Evolutionary conservation across 1,140 invertebrate genomes (phyloP).

Genomic region (Eumaeus atala): DNA sequence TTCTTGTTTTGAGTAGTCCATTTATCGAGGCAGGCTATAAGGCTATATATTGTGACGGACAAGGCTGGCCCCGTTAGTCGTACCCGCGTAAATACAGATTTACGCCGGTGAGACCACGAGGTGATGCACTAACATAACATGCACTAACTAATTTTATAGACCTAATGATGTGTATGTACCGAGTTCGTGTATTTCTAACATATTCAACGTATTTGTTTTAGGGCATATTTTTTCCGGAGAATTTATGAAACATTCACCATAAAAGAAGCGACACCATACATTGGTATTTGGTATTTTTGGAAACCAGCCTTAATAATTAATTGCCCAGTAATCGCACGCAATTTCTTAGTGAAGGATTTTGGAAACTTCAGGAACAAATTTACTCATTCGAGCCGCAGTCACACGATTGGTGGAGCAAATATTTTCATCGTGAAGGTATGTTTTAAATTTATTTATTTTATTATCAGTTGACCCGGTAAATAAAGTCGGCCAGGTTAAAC

Average conservation of each 20-base stretch:
- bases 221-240: neutral
- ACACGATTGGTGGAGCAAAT: neutral
- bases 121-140: no score
- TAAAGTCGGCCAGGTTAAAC: no score
- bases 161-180: no score
- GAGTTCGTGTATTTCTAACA: no score
- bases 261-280: neutral
- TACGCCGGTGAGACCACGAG: no score
- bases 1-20: no score
- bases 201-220: neutral
- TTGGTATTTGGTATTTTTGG: constrained; percentile 2
- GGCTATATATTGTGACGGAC: no score
- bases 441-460: neutral
- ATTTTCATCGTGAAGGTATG: neutral
- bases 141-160: no score
- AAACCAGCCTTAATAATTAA: neutral
- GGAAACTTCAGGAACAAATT: neutral
- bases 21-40: no score
- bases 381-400: neutral
- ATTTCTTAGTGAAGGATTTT: neutral
- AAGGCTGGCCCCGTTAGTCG: no score
- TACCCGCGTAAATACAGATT: no score
- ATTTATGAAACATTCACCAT: neutral
- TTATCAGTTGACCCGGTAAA: no score
- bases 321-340: neutral